Evolutionary conservation across 2,113 vertebrate genomes (phyloP).

Genomic region (Chrysochloris asiatica): DNA sequence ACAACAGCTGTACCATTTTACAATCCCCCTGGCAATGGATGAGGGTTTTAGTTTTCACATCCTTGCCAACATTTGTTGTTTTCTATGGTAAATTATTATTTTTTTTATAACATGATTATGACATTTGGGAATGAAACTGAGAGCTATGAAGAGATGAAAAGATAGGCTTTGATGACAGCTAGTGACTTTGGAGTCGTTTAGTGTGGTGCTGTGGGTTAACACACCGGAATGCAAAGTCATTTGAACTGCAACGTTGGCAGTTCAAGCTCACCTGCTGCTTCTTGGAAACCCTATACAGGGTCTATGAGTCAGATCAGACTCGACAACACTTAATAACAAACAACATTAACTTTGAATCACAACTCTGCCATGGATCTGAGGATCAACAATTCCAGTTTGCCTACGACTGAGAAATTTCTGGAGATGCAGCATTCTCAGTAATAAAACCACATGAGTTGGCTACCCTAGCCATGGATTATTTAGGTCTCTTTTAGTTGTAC

Average conservation of each 20-base stretch:
- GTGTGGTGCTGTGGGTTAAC: no score
- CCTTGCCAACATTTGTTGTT: not conserved
- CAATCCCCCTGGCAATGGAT: no score
- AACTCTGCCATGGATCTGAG: not conserved
- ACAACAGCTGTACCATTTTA: no score
- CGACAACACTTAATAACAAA: no score
- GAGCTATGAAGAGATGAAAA: not conserved
- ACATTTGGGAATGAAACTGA: constrained; percentile 23
- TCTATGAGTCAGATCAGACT: no score
- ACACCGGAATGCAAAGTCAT: no score
- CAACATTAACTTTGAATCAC: no score
- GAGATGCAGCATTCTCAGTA: not conserved
- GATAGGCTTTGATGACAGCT: not conserved
- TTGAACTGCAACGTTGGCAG: no score
- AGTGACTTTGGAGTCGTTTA: no score
- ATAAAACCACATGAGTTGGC: not conserved
- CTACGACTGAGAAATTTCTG: not conserved
- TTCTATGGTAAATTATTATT: not conserved
- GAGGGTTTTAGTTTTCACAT: not conserved
- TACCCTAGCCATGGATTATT: not conserved
- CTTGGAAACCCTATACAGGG: no score
- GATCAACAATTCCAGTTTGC: not conserved
- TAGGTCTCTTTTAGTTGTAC: not conserved
- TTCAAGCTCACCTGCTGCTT: no score
- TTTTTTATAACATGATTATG: constrained; percentile 11